Conservation (phyloP, 92 coral and sea anemone species). For the Porites rus region DNA sequence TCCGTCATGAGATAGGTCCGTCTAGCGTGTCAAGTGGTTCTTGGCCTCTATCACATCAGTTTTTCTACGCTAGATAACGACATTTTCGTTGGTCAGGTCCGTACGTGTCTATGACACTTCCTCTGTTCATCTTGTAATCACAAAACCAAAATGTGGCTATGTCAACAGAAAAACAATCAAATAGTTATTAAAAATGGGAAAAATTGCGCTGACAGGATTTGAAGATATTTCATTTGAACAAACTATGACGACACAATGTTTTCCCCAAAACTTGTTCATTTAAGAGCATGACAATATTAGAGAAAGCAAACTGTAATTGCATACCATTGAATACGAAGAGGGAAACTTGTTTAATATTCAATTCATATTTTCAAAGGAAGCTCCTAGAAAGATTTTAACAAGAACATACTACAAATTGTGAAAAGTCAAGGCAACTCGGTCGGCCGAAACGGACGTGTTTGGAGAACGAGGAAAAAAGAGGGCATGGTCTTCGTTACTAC, state of each 20-base stretch:
- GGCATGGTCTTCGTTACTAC: background rate
- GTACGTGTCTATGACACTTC: conserved; percentile 45
- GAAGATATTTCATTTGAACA: background rate
- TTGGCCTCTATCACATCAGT: background rate
- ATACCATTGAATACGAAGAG: too few relatives aligned
- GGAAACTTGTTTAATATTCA: too few relatives aligned
- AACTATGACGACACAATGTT: background rate
- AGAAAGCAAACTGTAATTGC: too few relatives aligned
- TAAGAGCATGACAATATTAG: too few relatives aligned
- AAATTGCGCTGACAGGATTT: background rate
- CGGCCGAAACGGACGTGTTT: too few relatives aligned
- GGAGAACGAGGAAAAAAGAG: too few relatives aligned
- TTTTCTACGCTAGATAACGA: background rate
- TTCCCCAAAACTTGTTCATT: background rate
- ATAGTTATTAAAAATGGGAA: background rate
- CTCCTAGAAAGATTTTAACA: too few relatives aligned
- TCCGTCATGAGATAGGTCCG: conserved; percentile 29
- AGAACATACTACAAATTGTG: too few relatives aligned
- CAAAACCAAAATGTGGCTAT: conserved; percentile 27
- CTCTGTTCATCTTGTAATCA: conserved; percentile 2
- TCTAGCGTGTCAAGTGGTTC: background rate
- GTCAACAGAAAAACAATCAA: conserved; percentile 29
- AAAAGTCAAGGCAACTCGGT: too few relatives aligned
- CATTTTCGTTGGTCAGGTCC: background rate
- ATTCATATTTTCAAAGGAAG: too few relatives aligned